phyloP scores from a whole-genome alignment of 2,113 vertebrate species.

The Malurus cyaneus region DNA sequence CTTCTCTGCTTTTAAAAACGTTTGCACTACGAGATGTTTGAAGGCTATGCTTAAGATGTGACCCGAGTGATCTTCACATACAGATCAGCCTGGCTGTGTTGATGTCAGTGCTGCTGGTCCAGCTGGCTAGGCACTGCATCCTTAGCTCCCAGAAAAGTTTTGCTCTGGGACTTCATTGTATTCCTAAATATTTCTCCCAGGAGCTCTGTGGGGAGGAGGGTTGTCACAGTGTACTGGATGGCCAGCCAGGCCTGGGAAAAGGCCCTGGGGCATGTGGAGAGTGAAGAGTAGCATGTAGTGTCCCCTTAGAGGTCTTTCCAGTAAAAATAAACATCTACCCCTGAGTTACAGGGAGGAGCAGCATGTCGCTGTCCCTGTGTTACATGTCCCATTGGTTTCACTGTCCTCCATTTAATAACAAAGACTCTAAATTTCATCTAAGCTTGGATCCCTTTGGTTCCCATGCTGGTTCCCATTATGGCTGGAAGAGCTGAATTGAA shows the following conservation, averaged over 20 bases:
- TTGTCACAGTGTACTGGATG: background rate
- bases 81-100: background rate
- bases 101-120: background rate
- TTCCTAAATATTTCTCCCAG: too few species aligned
- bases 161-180: background rate
- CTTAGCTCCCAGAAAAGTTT: background rate
- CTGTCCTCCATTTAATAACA: background rate
- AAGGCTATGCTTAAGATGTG: background rate
- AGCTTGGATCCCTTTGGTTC: background rate
- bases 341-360: background rate
- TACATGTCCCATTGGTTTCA: rapidly evolving
- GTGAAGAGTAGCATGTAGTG: background rate
- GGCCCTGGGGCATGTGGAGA: too few species aligned
- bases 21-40: background rate
- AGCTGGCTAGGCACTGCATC: background rate
- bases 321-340: background rate
- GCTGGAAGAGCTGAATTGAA: background rate
- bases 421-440: background rate
- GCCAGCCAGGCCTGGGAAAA: background rate
- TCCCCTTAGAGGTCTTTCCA: background rate
- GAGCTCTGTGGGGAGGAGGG: background rate
- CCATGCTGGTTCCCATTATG: rapidly evolving
- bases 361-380: background rate
- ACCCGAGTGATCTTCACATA: background rate
- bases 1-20: background rate